These are phyloP conservation scores for Xanthia togata DNA, from an alignment of 2,888 invertebrate species.

Conservation along the genomic window DNA sequence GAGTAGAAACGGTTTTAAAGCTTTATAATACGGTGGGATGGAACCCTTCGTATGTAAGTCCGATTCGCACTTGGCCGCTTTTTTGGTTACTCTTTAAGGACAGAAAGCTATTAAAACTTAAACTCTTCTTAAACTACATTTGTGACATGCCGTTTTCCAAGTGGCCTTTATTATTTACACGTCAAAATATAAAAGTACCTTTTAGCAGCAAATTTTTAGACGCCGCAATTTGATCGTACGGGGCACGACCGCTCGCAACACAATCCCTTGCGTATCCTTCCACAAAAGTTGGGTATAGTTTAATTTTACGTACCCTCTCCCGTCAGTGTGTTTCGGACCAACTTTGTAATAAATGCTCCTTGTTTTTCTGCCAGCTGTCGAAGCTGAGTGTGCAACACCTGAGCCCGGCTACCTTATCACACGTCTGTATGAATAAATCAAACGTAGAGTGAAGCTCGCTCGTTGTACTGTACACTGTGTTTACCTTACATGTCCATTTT, in stretches of 20 bases:
- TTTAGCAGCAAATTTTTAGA: constrained; percentile 41
- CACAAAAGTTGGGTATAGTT: constrained; percentile 70
- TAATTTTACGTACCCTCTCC: constrained; percentile 74
- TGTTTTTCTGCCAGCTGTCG: constrained; percentile 73
- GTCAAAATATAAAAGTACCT: constrained; percentile 34
- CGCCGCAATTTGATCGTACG: constrained; percentile 49
- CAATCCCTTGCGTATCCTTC: constrained; percentile 60
- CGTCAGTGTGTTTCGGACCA: constrained; percentile 69
- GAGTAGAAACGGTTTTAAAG: not conserved
- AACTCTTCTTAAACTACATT: not conserved
- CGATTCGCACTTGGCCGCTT: not conserved
- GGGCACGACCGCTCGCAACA: constrained; percentile 33
- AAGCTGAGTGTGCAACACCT: constrained; percentile 74
- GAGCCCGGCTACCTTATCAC: constrained; percentile 70
- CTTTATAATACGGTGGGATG: not conserved
- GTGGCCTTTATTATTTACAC: constrained; percentile 36
- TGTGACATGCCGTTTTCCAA: constrained; percentile 23
- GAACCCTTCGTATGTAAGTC: not conserved
- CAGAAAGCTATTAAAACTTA: constrained; percentile 7
- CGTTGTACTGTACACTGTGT: constrained; percentile 24
- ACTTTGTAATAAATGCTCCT: constrained; percentile 75
- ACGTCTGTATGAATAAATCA: constrained; percentile 76
- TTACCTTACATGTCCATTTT: constrained; percentile 27
- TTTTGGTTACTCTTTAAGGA: not conserved
- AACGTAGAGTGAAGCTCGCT: constrained; percentile 58